These are phyloP conservation scores for Sycophila sp. DNA, from an alignment of 1,140 invertebrate genomes.

Conservation along the genomic window DNA sequence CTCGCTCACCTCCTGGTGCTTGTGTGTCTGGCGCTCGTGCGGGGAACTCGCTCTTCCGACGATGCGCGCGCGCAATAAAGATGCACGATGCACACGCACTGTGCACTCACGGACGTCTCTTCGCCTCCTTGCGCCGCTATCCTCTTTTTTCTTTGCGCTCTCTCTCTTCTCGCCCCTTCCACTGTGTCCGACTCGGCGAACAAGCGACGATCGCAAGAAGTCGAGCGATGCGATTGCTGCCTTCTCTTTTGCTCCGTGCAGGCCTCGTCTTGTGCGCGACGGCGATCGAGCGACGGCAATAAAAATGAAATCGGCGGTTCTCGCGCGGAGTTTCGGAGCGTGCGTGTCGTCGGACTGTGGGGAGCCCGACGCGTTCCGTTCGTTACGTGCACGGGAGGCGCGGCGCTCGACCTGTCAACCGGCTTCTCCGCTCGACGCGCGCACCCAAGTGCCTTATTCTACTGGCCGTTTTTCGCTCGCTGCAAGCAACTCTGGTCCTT, in stretches of 20 bases:
- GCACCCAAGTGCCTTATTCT: not conserved
- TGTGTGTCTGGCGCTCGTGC: not conserved
- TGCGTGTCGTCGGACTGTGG: no score
- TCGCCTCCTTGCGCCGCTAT: not conserved
- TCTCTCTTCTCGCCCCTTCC: not conserved
- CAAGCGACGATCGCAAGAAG: constrained; percentile 5
- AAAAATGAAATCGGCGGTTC: not conserved
- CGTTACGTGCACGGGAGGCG: not conserved
- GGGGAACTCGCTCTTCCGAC: not conserved
- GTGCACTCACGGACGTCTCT: not conserved
- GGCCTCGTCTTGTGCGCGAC: not conserved
- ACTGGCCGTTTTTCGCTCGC: not conserved
- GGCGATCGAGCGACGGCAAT: not conserved
- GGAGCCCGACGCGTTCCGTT: not conserved
- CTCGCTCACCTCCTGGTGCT: constrained; percentile 28
- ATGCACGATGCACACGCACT: constrained; percentile 23
- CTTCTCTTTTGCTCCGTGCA: no score
- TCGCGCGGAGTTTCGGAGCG: not conserved
- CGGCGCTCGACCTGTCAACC: not conserved
- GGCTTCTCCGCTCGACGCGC: no score
- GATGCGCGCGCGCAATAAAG: constrained; percentile 30
- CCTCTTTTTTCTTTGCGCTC: not conserved
- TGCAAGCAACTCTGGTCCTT: not conserved
- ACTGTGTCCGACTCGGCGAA: not conserved
- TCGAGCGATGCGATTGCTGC: no score